These are phyloP conservation scores for Hypomecis punctinalis DNA, from an alignment of 2,888 invertebrate genomes.

Conservation along the genomic window DNA sequence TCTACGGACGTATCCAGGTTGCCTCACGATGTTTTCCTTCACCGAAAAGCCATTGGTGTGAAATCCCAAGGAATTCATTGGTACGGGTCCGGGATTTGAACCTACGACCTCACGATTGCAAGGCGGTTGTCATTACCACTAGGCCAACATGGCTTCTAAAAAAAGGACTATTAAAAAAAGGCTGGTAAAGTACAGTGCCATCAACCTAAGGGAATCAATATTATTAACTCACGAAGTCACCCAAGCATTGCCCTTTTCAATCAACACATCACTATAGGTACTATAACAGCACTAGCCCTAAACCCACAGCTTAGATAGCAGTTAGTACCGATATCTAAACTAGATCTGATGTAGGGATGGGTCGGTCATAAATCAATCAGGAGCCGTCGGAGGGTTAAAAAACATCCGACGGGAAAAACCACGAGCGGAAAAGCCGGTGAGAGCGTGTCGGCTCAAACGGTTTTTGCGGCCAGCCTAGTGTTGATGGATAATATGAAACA, in stretches of 20 bases:
- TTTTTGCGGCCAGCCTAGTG: slow-evolving; percentile 45
- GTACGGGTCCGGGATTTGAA: too few species aligned
- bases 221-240: background rate
- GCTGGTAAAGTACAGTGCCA: too few species aligned
- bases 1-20: too few species aligned
- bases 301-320: slow-evolving; percentile 20
- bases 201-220: background rate
- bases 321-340: slow-evolving; percentile 55
- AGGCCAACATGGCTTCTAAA: too few species aligned
- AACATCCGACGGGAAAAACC: slow-evolving; percentile 61
- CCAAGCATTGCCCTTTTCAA: slow-evolving; percentile 4
- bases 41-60: too few species aligned
- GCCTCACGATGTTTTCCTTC: too few species aligned
- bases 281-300: background rate
- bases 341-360: slow-evolving; percentile 52
- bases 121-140: too few species aligned
- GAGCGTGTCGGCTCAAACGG: slow-evolving; percentile 43
- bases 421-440: slow-evolving; percentile 49
- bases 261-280: background rate
- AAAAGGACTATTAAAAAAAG: too few species aligned
- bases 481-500: slow-evolving; percentile 39
- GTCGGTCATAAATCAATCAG: slow-evolving; percentile 68
- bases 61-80: too few species aligned
- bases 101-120: too few species aligned
- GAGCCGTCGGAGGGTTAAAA: slow-evolving; percentile 57